A percentile compares a stretch with the other conserved stretches of the same genome.
These are phyloP conservation scores for Drosophila greeni DNA, from an alignment of 2,888 invertebrate genomes.

Conservation along the genomic window DNA sequence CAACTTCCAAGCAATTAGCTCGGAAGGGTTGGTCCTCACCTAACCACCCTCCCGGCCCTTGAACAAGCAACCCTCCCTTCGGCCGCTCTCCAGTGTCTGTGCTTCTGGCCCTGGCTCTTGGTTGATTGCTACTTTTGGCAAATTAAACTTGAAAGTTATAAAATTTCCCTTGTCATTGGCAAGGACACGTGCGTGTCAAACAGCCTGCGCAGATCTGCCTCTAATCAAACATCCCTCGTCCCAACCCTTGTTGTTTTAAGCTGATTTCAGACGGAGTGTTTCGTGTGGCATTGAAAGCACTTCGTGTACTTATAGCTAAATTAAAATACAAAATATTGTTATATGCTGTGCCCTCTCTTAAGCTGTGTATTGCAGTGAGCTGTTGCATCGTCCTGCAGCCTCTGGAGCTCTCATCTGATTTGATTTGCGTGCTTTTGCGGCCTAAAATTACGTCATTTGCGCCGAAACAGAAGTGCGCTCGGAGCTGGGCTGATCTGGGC, in stretches of 20 bases:
- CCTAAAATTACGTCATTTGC: constrained; percentile 33
- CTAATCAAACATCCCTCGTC: constrained; percentile 3
- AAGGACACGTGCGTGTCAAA: constrained; percentile 71
- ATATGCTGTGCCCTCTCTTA: background rate
- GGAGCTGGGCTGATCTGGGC: constrained; percentile 22
- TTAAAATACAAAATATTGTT: constrained; percentile 45
- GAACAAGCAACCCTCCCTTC: constrained; percentile 19
- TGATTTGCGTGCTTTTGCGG: constrained; percentile 22
- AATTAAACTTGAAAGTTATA: constrained; percentile 75
- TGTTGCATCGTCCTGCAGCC: constrained; percentile 6
- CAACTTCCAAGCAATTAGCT: constrained; percentile 75
- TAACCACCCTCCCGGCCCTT: constrained; percentile 9
- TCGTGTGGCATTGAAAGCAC: constrained; percentile 31
- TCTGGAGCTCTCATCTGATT: background rate
- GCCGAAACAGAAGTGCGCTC: constrained; percentile 14
- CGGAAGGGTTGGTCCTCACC: constrained; percentile 61
- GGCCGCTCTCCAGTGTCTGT: constrained; percentile 3
- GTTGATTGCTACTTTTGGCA: constrained; percentile 72
- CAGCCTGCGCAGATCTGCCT: constrained; percentile 6
- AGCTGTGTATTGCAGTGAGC: background rate
- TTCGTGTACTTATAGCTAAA: constrained; percentile 49
- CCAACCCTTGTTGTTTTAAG: constrained; percentile 20
- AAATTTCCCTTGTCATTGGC: constrained; percentile 75
- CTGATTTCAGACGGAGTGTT: constrained; percentile 2
- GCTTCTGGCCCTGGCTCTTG: constrained; percentile 36